phyloP scores from a whole-genome alignment of 2,113 vertebrate genomes.

The Synodontis membranacea region DNA sequence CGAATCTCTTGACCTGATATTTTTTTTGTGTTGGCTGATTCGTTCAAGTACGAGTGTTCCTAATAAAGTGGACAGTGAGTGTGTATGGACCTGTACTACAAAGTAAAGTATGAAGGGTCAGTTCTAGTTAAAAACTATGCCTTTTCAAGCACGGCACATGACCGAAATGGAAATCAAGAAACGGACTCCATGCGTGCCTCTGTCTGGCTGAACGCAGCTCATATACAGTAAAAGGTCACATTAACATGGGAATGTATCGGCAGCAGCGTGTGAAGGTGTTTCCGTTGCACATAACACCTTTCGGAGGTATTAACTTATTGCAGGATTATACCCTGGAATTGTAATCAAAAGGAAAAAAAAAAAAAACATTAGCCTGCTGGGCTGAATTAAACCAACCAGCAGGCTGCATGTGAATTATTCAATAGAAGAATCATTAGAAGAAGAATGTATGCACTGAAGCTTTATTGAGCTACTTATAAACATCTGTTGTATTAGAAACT shows the following conservation, averaged over 20 bases:
- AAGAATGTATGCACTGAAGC: neutral
- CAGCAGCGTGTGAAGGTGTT: neutral
- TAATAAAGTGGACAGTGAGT: neutral
- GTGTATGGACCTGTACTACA: neutral
- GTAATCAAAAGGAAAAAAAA: neutral
- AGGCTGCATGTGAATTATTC: slow-evolving; percentile 3
- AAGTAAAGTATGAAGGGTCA: neutral
- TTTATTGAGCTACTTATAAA: slow-evolving; percentile 6
- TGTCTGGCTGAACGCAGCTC: neutral
- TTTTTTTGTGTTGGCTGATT: neutral
- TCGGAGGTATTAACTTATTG: neutral
- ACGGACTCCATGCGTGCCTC: neutral
- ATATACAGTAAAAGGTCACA: slow-evolving; percentile 11
- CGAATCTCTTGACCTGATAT: neutral
- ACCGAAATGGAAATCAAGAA: neutral
- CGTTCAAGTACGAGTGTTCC: neutral
- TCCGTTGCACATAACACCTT: neutral
- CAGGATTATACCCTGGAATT: neutral
- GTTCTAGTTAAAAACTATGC: neutral
- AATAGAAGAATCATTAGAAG: slow-evolving; percentile 1
- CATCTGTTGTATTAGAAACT: neutral
- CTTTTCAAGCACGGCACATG: neutral
- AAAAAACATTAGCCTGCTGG: neutral
- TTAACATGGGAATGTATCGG: neutral
- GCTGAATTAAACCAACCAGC: neutral